Conservation (phyloP, 2,113 vertebrate species). For the pig (Sus scrofa) region DNA sequence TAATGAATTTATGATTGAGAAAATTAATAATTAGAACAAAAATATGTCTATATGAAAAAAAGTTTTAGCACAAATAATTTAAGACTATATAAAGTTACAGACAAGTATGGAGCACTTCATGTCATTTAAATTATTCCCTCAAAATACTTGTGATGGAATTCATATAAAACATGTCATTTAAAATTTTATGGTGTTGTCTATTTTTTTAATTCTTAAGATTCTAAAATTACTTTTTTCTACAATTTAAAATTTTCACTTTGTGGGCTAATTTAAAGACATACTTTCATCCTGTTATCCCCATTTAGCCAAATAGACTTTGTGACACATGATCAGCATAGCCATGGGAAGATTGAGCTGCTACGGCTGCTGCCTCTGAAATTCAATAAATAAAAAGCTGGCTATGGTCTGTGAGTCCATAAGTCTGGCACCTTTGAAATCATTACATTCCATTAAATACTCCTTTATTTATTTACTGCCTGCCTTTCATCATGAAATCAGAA, state of each 20-base stretch:
- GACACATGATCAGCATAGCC: conserved; percentile 41
- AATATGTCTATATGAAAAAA: not conserved
- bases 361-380: conserved; percentile 13
- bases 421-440: conserved; percentile 70
- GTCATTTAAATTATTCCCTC: not conserved
- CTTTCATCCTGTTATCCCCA: conserved; percentile 6
- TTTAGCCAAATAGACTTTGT: conserved; percentile 23
- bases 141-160: not conserved
- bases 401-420: conserved; percentile 31
- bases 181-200: not conserved
- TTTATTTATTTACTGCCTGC: conserved; percentile 49
- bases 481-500: conserved; percentile 72
- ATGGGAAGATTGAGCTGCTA: not conserved
- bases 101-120: not conserved
- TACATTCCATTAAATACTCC: conserved; percentile 67
- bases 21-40: not conserved
- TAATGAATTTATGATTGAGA: not conserved
- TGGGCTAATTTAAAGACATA: not conserved
- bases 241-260: conserved; percentile 17
- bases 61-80: not conserved
- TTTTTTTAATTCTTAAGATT: conserved; percentile 5
- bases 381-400: conserved; percentile 57
- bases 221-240: not conserved
- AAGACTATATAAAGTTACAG: not conserved
- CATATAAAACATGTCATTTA: not conserved